Conservation (phyloP, 2,113 vertebrate genomes). For the Tetraodon nigroviridis region DNA sequence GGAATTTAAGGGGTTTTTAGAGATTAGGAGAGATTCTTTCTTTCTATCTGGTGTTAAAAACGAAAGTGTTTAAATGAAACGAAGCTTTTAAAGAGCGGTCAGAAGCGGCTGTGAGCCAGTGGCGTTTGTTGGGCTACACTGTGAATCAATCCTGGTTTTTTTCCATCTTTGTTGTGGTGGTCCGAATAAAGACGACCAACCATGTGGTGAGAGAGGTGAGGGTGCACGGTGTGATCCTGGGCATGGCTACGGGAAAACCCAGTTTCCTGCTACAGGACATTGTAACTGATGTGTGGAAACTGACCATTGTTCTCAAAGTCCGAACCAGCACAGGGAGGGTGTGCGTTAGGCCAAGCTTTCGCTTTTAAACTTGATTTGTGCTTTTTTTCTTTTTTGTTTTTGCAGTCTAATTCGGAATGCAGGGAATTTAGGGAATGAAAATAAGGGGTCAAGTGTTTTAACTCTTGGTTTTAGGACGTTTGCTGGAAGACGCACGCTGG, state of each 20-base stretch:
- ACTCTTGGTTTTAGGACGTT: slow-evolving; percentile 6
- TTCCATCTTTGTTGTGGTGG: slow-evolving; percentile 4
- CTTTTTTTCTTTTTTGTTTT: too few species aligned
- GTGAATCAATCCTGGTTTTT: neutral
- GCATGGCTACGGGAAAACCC: slow-evolving; percentile 85
- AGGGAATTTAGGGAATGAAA: too few species aligned
- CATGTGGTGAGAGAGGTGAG: slow-evolving; percentile 69
- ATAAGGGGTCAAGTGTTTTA: too few species aligned
- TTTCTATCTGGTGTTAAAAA: too few species aligned
- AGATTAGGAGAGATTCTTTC: slow-evolving; percentile 51
- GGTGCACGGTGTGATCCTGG: slow-evolving; percentile 61
- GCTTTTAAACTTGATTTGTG: neutral
- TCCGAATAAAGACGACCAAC: slow-evolving; percentile 32
- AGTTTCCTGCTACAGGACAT: slow-evolving; percentile 47
- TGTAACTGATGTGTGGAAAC: slow-evolving; percentile 53
- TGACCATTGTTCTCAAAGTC: slow-evolving; percentile 9
- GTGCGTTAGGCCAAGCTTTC: neutral
- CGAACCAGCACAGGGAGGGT: slow-evolving; percentile 9
- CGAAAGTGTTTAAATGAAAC: too few species aligned
- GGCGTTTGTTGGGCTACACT: slow-evolving; percentile 48
- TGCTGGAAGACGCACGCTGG: neutral
- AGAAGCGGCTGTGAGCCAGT: slow-evolving; percentile 68
- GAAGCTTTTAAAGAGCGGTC: slow-evolving; percentile 74
- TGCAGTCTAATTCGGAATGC: too few species aligned
- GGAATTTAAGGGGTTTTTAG: neutral